phyloP scores from a whole-genome alignment of 2,888 invertebrate species.

The Microchrysa polita region DNA sequence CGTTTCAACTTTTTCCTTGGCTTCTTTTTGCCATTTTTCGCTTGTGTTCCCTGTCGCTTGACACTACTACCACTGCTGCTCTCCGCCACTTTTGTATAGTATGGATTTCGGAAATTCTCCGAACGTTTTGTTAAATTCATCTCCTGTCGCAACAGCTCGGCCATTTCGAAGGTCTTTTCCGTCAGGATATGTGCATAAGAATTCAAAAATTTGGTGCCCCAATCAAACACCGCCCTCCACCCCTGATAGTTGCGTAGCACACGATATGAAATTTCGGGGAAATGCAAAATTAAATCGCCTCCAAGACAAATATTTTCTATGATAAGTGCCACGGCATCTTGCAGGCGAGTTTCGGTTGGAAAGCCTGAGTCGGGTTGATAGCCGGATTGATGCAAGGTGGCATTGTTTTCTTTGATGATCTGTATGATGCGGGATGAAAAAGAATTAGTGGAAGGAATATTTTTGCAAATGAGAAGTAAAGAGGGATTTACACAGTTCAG shows the following conservation, averaged over 20 bases:
- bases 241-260: constrained; percentile 48
- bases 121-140: constrained; percentile 52
- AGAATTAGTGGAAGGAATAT: too few species aligned
- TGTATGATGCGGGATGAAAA: constrained; percentile 36
- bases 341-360: constrained; percentile 47
- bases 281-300: constrained; percentile 53
- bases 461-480: too few species aligned
- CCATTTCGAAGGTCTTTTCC: constrained; percentile 51
- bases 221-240: constrained; percentile 52
- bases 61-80: neutral
- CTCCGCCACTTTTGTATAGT: constrained; percentile 8
- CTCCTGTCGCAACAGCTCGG: constrained; percentile 52
- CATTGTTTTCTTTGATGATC: constrained; percentile 52
- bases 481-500: too few species aligned
- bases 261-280: constrained; percentile 53
- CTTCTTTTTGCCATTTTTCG: constrained; percentile 41
- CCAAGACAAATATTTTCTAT: constrained; percentile 51
- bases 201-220: constrained; percentile 53
- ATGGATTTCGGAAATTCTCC: constrained; percentile 49
- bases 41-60: too few species aligned
- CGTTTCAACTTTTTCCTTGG: constrained; percentile 47
- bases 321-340: constrained; percentile 50
- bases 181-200: constrained; percentile 51
- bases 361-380: constrained; percentile 51
- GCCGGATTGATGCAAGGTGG: constrained; percentile 47